These are phyloP conservation scores for Gorsachius goisagi DNA, from an alignment of 2,113 vertebrate genomes.

Conservation along the genomic window DNA sequence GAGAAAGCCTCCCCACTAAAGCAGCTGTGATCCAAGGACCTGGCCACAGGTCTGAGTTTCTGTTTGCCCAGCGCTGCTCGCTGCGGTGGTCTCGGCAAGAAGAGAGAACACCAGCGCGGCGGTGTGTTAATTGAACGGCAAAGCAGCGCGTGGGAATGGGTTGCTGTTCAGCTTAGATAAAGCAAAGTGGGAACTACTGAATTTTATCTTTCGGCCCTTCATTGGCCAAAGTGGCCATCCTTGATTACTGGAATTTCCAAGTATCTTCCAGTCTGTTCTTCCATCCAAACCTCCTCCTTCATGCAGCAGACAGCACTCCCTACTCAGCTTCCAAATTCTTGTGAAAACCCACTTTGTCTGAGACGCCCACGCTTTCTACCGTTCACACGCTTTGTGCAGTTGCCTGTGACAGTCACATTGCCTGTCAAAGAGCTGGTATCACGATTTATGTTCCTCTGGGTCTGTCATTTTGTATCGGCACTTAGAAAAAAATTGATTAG, in stretches of 20 bases:
- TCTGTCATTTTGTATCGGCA: background rate
- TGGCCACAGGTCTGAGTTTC: background rate
- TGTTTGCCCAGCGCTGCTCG: background rate
- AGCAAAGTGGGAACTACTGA: background rate
- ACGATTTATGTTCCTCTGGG: background rate
- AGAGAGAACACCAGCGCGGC: rapidly evolving
- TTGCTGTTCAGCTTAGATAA: background rate
- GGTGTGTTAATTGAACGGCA: background rate
- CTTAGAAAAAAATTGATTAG: background rate
- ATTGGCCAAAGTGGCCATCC: too few relatives aligned
- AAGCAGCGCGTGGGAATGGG: background rate
- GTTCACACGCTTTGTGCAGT: rapidly evolving
- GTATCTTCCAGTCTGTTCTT: background rate
- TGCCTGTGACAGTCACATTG: background rate
- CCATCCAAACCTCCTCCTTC: background rate
- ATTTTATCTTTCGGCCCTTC: background rate
- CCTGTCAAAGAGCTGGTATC: background rate
- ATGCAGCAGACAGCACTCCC: rapidly evolving
- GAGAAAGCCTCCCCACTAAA: too few relatives aligned
- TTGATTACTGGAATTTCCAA: background rate
- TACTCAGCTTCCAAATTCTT: background rate
- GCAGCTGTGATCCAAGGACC: background rate
- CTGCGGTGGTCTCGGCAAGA: background rate
- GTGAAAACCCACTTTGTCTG: background rate
- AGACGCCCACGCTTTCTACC: background rate